These are phyloP conservation scores for Rhimphoctona megacephalus DNA, from an alignment of 2,888 invertebrate species.

Conservation along the genomic window DNA sequence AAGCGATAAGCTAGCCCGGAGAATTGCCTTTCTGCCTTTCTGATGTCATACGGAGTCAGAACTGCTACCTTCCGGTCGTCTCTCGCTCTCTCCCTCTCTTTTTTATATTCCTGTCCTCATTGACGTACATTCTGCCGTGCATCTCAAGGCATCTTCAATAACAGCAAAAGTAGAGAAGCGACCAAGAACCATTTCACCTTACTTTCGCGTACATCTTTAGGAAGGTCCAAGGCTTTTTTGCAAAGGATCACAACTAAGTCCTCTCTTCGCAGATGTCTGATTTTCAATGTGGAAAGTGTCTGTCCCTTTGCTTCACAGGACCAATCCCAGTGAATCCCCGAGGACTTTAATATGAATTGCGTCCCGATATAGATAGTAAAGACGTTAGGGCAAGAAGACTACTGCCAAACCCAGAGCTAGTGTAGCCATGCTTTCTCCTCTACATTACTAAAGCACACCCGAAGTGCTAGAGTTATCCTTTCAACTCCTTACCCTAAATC, in stretches of 20 bases:
- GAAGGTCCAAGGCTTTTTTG: constrained; percentile 63
- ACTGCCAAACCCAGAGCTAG: constrained; percentile 12
- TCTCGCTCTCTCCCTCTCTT: constrained; percentile 66
- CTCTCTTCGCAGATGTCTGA: constrained; percentile 65
- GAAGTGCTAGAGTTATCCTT: constrained; percentile 69
- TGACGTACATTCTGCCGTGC: constrained; percentile 51
- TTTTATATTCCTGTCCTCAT: constrained; percentile 70
- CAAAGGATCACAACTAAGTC: constrained; percentile 67
- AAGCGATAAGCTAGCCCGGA: constrained; percentile 81
- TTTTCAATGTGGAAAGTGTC: constrained; percentile 77
- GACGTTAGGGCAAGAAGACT: constrained; percentile 12
- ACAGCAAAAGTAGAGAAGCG: constrained; percentile 47
- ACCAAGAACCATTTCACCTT: constrained; percentile 62
- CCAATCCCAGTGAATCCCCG: constrained; percentile 78
- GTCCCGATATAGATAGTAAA: constrained; percentile 54
- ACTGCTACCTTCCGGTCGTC: constrained; percentile 64
- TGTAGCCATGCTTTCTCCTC: constrained; percentile 57
- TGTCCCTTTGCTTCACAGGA: constrained; percentile 77
- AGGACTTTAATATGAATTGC: constrained; percentile 81
- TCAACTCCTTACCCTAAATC: constrained; percentile 70
- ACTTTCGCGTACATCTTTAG: constrained; percentile 51
- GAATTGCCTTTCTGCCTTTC: constrained; percentile 75
- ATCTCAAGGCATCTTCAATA: constrained; percentile 45
- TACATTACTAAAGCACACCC: constrained; percentile 40
- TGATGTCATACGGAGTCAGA: constrained; percentile 61